Evolutionary conservation across 2,888 invertebrate genomes (phyloP), one percentile per base, ranked within the genome.

Genomic region (Phanerotoma sp.): DNA sequence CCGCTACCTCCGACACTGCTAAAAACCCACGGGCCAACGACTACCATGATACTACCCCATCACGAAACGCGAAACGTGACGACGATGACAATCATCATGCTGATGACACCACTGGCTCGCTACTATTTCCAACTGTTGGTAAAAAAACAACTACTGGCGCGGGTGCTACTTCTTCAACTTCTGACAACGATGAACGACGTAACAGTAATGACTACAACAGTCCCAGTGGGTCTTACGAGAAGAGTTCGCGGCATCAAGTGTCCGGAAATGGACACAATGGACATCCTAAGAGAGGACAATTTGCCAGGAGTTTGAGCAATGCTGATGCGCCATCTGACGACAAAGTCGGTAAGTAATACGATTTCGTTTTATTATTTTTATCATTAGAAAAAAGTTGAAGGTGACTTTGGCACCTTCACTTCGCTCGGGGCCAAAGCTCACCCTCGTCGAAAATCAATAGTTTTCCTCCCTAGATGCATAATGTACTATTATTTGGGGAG

Each of bases 281-380:
- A 13, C 85, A 84, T 57, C 80, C 82, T 30, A 70, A 83, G 74
- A 75, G 84, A 73, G 74, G 73, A 56, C 80, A 84, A 65, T 90
- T 91, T 73, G 88, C 89, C 53, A 83, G 91, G 67, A 91, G 91
- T 79, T 82, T 91, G 62, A 90, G 89, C 69, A 90, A 89, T 77
- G 86, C 89, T 18, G 91, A 91, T 71, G 86, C 86, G 46, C 89
- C 90, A 30, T 84, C 87, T 9, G 93, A 92, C 70, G 93, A 93
- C 76, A 92, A 93, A 86, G 86, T 84, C 68, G 88, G 88, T 87
- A 71, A 81, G 80, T 73, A 38, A n/a, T n/a, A n/a, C 10, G 2
- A 25, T 25, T 15, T 22, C 16, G 21, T 40, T 47, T 7, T 40
- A 30, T 7, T 42, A n/a, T n/a, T n/a, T n/a, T n/a, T n/a, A n/a